Evolutionary conservation across 2,113 vertebrate genomes (phyloP).

Genomic region (Alexandromys fortis): DNA sequence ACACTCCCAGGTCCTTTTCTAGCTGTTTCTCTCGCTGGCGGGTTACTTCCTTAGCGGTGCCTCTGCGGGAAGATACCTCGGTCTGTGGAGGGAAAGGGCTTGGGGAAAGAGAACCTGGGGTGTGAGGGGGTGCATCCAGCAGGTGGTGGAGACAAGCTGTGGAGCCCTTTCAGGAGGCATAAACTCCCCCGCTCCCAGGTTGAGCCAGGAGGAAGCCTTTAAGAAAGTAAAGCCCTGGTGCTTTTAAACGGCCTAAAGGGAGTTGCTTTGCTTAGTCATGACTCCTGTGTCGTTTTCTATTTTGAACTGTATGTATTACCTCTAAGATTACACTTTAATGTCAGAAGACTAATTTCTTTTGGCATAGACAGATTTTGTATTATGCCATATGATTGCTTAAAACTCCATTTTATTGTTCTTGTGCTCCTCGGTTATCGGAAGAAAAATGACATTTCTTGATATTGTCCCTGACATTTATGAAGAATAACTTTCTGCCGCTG

Average conservation of each 20-base stretch:
- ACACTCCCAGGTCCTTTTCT: background rate
- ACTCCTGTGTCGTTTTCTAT: slow-evolving; percentile 46
- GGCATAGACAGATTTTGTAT: slow-evolving; percentile 34
- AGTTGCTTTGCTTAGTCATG: background rate
- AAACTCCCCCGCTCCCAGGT: background rate
- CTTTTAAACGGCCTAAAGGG: background rate
- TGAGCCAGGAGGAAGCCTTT: background rate
- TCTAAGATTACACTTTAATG: background rate
- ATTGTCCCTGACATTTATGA: slow-evolving; percentile 69
- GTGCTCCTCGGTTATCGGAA: slow-evolving; percentile 41
- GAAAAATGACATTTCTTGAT: slow-evolving; percentile 64
- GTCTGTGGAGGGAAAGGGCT: background rate
- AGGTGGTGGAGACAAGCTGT: background rate
- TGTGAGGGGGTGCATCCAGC: background rate
- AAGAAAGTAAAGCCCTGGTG: background rate
- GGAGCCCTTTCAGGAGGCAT: background rate
- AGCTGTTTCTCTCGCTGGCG: background rate
- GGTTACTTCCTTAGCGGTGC: background rate
- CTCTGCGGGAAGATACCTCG: background rate
- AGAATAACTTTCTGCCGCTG: slow-evolving; percentile 16
- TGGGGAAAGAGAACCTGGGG: background rate
- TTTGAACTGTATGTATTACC: background rate
- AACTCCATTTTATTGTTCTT: slow-evolving; percentile 56
- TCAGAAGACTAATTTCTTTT: slow-evolving; percentile 64
- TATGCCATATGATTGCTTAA: slow-evolving; percentile 18